Evolutionary conservation across 2,797 vertebrate species (phyloP).

Genomic region (Neosalanx taihuensis): DNA sequence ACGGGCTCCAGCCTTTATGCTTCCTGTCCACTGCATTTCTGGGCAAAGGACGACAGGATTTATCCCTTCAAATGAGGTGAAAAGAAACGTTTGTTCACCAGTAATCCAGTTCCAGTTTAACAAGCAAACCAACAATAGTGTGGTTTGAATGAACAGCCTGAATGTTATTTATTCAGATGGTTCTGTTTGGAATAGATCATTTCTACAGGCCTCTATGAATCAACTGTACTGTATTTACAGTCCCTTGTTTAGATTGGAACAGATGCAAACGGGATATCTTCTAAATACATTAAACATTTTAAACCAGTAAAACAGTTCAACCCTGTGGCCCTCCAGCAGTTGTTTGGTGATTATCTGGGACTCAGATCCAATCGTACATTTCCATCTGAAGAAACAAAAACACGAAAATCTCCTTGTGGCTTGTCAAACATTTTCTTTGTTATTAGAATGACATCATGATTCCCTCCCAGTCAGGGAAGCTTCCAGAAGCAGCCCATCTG

Average conservation of each 20-base stretch:
- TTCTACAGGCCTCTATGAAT: neutral
- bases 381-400: constrained; percentile 19
- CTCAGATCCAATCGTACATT: constrained; percentile 22
- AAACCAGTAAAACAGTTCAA: constrained; percentile 13
- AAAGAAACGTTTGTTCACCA: constrained; percentile 22
- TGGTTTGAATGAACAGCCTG: neutral
- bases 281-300: constrained; percentile 5
- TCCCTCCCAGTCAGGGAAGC: no score
- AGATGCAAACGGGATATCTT: constrained; percentile 20
- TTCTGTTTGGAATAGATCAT: neutral
- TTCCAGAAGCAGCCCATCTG: no score
- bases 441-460: constrained; percentile 37
- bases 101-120: constrained; percentile 45
- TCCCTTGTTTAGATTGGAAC: constrained; percentile 7
- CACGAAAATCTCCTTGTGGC: constrained; percentile 33
- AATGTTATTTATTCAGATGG: neutral
- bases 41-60: constrained; percentile 38
- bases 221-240: neutral
- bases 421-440: constrained; percentile 26
- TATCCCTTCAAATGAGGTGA: constrained; percentile 33
- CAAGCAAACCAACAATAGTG: constrained; percentile 24
- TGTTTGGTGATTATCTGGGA: constrained; percentile 32
- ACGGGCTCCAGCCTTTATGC: constrained; percentile 38
- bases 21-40: constrained; percentile 40
- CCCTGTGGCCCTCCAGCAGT: constrained; percentile 20